Evolutionary conservation across 2,888 invertebrate genomes (phyloP).

Genomic region (Imbricaverruca yamaguchii): DNA sequence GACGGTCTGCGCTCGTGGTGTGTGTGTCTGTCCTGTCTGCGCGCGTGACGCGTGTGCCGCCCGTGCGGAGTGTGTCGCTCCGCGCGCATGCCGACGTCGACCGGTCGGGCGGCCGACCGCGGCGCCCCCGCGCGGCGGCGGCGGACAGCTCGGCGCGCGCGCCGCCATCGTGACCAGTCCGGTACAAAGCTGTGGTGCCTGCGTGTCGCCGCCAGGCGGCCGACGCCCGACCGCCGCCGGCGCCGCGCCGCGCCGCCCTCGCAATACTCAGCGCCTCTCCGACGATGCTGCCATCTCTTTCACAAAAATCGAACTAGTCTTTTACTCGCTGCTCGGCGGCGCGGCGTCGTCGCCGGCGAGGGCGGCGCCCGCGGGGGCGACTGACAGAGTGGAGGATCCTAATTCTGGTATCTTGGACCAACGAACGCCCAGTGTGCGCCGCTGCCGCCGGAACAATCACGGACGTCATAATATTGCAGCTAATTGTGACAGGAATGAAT

Average conservation of each 20-base stretch:
- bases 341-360: background rate
- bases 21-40: background rate
- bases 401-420: constrained; percentile 4
- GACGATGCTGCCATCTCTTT: constrained; percentile 2
- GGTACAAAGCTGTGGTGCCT: constrained; percentile 5
- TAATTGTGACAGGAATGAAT: constrained; percentile 8
- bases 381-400: background rate
- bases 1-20: no score
- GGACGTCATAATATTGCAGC: constrained; percentile 1
- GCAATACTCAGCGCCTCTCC: background rate
- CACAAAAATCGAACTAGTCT: constrained; percentile 5
- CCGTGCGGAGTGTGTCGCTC: background rate
- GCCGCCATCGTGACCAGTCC: background rate
- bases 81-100: background rate
- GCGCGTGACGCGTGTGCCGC: background rate
- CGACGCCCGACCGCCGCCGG: background rate
- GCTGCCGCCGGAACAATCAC: constrained; percentile 1
- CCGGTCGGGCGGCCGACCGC: background rate
- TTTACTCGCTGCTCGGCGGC: background rate
- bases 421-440: background rate
- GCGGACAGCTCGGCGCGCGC: no score
- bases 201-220: background rate
- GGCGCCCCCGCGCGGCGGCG: no score
- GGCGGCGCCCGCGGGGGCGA: background rate
- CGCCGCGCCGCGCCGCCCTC: background rate